These are phyloP conservation scores for Brachionus plicatilis DNA, from an alignment of 1,140 invertebrate species.

Conservation along the genomic window DNA sequence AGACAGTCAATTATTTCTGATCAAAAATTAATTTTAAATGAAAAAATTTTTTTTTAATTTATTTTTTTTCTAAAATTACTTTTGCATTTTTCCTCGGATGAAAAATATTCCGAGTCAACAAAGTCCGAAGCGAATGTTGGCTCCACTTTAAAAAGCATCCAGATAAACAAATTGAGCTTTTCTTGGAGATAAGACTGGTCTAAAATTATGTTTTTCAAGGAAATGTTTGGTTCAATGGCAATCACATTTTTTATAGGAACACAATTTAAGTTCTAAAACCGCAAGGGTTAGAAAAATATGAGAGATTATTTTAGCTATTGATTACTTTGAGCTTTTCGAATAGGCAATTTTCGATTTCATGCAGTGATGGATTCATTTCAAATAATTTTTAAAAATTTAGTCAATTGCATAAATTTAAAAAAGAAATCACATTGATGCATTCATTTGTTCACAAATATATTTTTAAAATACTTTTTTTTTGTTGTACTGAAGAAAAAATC, in stretches of 20 bases:
- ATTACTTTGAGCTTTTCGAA: slow-evolving; percentile 1
- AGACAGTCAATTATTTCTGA: slow-evolving; percentile 21
- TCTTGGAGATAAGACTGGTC: not conserved
- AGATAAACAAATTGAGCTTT: not conserved
- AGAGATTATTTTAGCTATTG: not conserved
- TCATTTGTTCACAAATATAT: no score
- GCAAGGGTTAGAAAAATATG: not conserved
- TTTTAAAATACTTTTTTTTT: no score
- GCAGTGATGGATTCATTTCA: not conserved
- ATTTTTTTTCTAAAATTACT: not conserved
- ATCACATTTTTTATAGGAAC: not conserved
- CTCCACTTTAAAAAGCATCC: not conserved
- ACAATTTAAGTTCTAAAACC: not conserved
- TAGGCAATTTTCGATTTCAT: not conserved
- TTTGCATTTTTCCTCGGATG: not conserved
- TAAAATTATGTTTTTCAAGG: not conserved
- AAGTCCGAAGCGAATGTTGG: not conserved
- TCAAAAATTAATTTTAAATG: not conserved
- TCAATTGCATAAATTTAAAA: not conserved
- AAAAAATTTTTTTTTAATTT: no score
- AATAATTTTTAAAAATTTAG: not conserved
- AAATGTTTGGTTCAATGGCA: not conserved
- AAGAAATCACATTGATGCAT: not conserved
- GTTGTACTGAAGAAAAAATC: no score
- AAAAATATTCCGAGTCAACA: slow-evolving; percentile 3